Evolutionary conservation across 2,113 vertebrate species (phyloP).

Genomic region (Scartelaos histophorus): DNA sequence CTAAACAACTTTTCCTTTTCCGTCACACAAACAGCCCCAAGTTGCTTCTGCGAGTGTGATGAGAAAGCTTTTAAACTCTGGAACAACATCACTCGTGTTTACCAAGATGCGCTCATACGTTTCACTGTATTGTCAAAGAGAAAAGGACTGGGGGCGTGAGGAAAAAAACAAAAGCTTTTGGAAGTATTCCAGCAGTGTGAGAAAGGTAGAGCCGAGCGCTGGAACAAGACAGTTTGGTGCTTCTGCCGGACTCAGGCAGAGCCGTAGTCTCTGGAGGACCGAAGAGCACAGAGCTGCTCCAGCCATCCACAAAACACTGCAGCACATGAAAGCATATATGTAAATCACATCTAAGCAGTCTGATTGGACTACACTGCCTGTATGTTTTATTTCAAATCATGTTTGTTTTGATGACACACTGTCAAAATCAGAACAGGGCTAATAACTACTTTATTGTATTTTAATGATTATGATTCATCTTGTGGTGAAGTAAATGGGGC

Average conservation of each 20-base stretch:
- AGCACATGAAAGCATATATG: constrained; percentile 21
- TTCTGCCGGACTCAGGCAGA: constrained; percentile 43
- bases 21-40: constrained; percentile 71
- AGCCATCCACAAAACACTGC: constrained; percentile 7
- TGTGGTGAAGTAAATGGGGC: constrained; percentile 9
- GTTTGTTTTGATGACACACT: neutral
- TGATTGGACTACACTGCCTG: neutral
- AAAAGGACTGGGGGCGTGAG: constrained; percentile 62
- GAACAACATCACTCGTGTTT: constrained; percentile 70
- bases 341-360: neutral
- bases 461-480: constrained; percentile 30
- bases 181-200: constrained; percentile 59
- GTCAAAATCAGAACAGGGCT: neutral
- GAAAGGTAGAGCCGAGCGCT: constrained; percentile 44
- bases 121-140: constrained; percentile 64
- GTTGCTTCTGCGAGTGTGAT: constrained; percentile 66
- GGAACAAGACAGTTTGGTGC: constrained; percentile 48
- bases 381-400: neutral
- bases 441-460: neutral
- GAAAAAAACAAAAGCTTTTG: constrained; percentile 52
- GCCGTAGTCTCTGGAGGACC: constrained; percentile 23
- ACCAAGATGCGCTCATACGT: constrained; percentile 58
- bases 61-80: constrained; percentile 72
- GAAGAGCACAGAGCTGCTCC: constrained; percentile 13
- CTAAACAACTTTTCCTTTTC: constrained; percentile 70